Evolutionary conservation across 2,797 vertebrate genomes (phyloP), one percentile per base, ranked within the genome.

Genomic region (Helarctos malayanus): DNA sequence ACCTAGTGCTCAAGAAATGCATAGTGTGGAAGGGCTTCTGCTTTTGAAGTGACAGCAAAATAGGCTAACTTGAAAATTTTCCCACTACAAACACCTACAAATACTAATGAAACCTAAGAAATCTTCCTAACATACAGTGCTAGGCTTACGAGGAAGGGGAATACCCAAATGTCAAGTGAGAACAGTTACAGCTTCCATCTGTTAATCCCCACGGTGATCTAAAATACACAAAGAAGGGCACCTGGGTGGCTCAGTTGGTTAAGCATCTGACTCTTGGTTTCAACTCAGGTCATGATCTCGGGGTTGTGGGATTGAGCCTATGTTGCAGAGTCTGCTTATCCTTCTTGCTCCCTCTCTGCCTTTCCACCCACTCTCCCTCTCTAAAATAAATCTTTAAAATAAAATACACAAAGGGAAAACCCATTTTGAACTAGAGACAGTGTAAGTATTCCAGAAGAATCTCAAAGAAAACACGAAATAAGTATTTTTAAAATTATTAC

Each of bases 401-500:
- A 65, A 65, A 94, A 71, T 65, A 61, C 16, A 75, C 7, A 59
- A 81, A 38, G 14, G 78, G 89, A 80, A 1, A 84, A 35, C 27
- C 41, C 41, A 68, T 5, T 63, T 0, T 90, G 69, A 76, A 23
- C 63, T 32, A 93, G 21, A 97, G 41, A 13, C 15, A 27, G 12
- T 32, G 2, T 45, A 89, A 71, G 6, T 38, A 81, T 41, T 29
- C 54, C 3, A 19, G 88, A 93, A 71, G 32, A 65, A 73, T 10
- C n/a, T 73, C 18, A 73, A 91, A 91, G 32, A 69, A 87, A 76
- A 78, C 56, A 92, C 32, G 45, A 65, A 86, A 13, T 21, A 56
- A 65, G 75, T 54, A 27, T 27, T 45, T 21, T 21, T 65, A 56
- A 47, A 92, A 78, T 76, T 80, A 91, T 84, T 89, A 95, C 61